These are phyloP conservation scores for Napeogenes sylphis DNA, from an alignment of 2,888 invertebrate species.

Conservation along the genomic window DNA sequence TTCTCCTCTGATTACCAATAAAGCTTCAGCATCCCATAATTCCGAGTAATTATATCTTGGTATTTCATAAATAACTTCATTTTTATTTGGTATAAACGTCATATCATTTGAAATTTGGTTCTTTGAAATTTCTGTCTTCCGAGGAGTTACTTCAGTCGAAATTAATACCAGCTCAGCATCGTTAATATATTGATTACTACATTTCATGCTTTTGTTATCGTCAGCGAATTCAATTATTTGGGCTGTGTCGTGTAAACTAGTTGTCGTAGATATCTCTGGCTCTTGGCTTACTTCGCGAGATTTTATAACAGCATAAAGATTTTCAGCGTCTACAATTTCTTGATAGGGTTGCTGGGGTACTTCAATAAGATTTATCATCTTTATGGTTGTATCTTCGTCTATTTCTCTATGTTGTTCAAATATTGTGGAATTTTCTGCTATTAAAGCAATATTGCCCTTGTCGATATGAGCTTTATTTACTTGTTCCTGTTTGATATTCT, in stretches of 20 bases:
- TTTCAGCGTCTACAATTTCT: slow-evolving; percentile 51
- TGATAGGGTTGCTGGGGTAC: slow-evolving; percentile 44
- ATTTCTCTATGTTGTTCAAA: background rate
- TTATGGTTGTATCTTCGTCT: slow-evolving; percentile 10
- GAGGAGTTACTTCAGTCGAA: background rate
- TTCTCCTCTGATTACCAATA: slow-evolving; percentile 34
- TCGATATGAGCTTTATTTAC: background rate
- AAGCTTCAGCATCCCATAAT: slow-evolving; percentile 30
- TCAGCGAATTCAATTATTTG: background rate
- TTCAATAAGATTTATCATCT: slow-evolving; percentile 33
- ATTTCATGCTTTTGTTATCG: slow-evolving; percentile 22
- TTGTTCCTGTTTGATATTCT: slow-evolving; percentile 12
- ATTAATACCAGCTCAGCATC: slow-evolving; percentile 38
- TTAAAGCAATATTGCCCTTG: background rate
- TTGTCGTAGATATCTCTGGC: slow-evolving; percentile 1
- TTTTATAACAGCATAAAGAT: slow-evolving; percentile 32
- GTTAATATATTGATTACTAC: slow-evolving; percentile 33
- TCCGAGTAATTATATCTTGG: slow-evolving; percentile 26
- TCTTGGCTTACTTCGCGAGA: slow-evolving; percentile 29
- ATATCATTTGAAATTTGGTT: background rate
- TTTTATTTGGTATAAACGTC: background rate
- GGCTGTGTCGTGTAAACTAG: background rate
- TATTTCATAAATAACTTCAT: slow-evolving; percentile 17
- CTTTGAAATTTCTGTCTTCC: background rate
- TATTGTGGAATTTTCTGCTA: background rate